Conservation (phyloP, 64 coral and sea anemone species). For the Orbicella faveolata region DNA sequence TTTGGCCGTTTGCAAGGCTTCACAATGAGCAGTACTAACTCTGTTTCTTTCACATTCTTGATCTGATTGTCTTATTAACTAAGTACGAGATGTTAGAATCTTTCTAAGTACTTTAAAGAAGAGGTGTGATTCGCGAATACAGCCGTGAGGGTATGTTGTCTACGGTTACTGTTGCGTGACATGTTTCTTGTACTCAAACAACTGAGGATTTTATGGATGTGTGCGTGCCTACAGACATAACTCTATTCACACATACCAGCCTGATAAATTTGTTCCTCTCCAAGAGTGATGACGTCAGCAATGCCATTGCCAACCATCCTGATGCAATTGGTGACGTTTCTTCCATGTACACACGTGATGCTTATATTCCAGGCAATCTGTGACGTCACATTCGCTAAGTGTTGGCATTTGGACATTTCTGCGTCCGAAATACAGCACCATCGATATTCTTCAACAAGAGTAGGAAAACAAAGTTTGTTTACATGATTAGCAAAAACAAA, state of each 20-base stretch:
- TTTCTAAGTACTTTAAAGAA: too few relatives aligned
- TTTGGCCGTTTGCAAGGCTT: too few relatives aligned
- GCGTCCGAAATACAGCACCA: constrained; percentile 50
- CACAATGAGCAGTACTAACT: too few relatives aligned
- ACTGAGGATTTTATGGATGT: too few relatives aligned
- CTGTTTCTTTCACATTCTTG: too few relatives aligned
- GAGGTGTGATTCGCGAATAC: too few relatives aligned
- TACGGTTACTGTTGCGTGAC: too few relatives aligned
- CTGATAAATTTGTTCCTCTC: constrained; percentile 41
- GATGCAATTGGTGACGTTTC: constrained; percentile 26
- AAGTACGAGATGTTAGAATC: too few relatives aligned
- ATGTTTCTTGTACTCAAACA: too few relatives aligned
- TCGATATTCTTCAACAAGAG: background rate
- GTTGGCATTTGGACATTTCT: constrained; percentile 48
- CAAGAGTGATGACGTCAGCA: constrained; percentile 47
- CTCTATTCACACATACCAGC: constrained; percentile 19
- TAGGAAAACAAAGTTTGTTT: background rate
- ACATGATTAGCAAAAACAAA: background rate
- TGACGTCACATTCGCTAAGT: constrained; percentile 26
- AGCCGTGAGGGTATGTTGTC: too few relatives aligned
- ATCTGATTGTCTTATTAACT: too few relatives aligned
- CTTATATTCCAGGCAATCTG: background rate
- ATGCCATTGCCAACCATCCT: constrained; percentile 15
- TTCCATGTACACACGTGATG: constrained; percentile 36
- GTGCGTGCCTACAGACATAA: background rate